These are phyloP conservation scores for Ara ararauna DNA, from an alignment of 2,797 vertebrate genomes.

Conservation along the genomic window DNA sequence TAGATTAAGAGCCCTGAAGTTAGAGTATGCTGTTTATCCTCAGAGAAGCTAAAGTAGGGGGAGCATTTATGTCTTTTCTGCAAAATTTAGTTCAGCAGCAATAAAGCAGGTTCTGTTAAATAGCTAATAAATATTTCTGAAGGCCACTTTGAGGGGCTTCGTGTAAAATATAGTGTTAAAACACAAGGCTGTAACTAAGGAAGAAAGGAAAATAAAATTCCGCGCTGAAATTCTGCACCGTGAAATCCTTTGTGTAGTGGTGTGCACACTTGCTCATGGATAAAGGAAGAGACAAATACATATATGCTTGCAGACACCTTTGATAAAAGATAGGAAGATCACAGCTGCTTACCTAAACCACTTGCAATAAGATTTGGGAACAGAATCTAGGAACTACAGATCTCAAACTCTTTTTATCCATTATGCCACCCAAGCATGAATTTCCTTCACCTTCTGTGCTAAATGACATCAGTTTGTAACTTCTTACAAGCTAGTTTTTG, in stretches of 20 bases:
- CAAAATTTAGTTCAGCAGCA: not conserved
- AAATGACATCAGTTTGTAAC: not conserved
- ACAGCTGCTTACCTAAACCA: not conserved
- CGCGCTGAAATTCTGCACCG: not conserved
- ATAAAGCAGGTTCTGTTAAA: not conserved
- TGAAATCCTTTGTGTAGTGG: not conserved
- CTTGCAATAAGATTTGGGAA: not conserved
- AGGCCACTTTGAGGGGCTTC: not conserved
- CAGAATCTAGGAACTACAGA: not conserved
- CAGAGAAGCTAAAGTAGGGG: not conserved
- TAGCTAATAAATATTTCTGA: not conserved
- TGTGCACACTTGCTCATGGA: not conserved
- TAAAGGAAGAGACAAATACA: not conserved
- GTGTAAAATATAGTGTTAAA: not conserved
- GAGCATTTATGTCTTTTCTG: not conserved
- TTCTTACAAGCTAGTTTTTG: not conserved
- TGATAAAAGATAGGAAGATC: not conserved
- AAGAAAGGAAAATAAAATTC: not conserved
- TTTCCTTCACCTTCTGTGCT: not conserved
- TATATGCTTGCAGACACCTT: not conserved
- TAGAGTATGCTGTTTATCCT: not conserved
- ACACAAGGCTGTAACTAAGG: not conserved
- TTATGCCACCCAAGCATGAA: not conserved
- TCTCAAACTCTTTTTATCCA: not conserved
- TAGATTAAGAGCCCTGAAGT: not conserved